Conservation (phyloP, 2,797 vertebrate genomes). For the Betta splendens region DNA sequence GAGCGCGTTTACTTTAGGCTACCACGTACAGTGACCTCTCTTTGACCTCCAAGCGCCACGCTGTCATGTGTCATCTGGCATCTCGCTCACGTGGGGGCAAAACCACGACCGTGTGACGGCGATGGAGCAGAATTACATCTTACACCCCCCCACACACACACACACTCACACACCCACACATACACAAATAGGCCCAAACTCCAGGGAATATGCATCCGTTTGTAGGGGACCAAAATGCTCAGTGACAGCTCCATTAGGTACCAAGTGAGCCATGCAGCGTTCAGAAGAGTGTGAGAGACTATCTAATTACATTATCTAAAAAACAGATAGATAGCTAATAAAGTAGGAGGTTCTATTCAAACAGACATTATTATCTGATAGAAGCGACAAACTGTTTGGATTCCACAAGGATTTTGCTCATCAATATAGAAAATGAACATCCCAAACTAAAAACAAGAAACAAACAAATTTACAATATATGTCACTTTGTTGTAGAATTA, state of each 20-base stretch:
- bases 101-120: slow-evolving; percentile 30
- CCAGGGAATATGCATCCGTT: slow-evolving; percentile 57
- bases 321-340: slow-evolving; percentile 37
- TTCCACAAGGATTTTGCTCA: too few relatives aligned
- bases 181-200: slow-evolving; percentile 64
- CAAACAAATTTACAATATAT: too few relatives aligned
- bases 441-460: not conserved
- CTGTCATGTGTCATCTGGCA: slow-evolving; percentile 46
- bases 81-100: slow-evolving; percentile 25
- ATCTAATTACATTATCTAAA: slow-evolving; percentile 52
- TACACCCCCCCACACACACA: slow-evolving; percentile 48
- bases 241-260: slow-evolving; percentile 77
- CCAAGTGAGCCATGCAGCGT: slow-evolving; percentile 72
- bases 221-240: slow-evolving; percentile 67
- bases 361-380: not conserved
- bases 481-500: too few relatives aligned
- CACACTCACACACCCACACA: too few relatives aligned
- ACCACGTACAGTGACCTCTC: slow-evolving; percentile 8
- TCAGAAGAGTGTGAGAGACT: slow-evolving; percentile 34
- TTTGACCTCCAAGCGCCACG: slow-evolving; percentile 11
- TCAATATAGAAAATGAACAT: not conserved
- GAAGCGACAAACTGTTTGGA: slow-evolving; percentile 1
- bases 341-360: not conserved
- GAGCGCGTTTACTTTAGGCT: not conserved
- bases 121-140: slow-evolving; percentile 53